phyloP scores from a whole-genome alignment of 2,113 vertebrate genomes.

The Istiophorus platypterus region DNA sequence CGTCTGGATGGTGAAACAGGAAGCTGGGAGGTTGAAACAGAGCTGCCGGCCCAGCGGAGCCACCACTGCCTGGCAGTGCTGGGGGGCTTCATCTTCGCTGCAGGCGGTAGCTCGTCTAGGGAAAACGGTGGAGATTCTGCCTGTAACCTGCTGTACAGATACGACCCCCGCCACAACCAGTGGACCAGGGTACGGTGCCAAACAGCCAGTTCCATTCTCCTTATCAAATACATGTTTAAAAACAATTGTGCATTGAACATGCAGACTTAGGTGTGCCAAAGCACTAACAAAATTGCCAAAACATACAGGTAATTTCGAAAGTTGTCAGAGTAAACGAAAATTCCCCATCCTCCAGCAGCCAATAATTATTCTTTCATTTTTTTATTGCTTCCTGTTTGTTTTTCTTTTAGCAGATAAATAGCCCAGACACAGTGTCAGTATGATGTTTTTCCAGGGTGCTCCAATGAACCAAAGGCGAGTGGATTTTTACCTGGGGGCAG shows the following conservation, averaged over 20 bases:
- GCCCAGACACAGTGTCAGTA: neutral
- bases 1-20: slow-evolving; percentile 85
- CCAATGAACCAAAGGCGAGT: slow-evolving; percentile 94
- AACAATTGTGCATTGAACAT: neutral
- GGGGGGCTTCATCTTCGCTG: slow-evolving; percentile 94
- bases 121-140: slow-evolving; percentile 94
- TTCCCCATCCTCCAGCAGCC: fast-evolving
- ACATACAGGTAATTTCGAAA: no score
- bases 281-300: neutral
- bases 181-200: slow-evolving; percentile 91
- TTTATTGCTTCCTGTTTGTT: neutral
- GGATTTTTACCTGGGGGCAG: slow-evolving; percentile 93
- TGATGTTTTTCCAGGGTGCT: slow-evolving; percentile 84
- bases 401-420: neutral
- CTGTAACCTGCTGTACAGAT: slow-evolving; percentile 94
- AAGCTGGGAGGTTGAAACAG: slow-evolving; percentile 90
- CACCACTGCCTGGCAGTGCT: slow-evolving; percentile 93
- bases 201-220: neutral
- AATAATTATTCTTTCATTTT: no score
- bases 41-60: slow-evolving; percentile 90
- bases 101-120: slow-evolving; percentile 92
- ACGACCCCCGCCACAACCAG: slow-evolving; percentile 94
- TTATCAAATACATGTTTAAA: neutral
- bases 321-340: neutral
- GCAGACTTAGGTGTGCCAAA: neutral